Evolutionary conservation across 2,797 vertebrate species (phyloP).

Genomic region (Poliocrania exsul): DNA sequence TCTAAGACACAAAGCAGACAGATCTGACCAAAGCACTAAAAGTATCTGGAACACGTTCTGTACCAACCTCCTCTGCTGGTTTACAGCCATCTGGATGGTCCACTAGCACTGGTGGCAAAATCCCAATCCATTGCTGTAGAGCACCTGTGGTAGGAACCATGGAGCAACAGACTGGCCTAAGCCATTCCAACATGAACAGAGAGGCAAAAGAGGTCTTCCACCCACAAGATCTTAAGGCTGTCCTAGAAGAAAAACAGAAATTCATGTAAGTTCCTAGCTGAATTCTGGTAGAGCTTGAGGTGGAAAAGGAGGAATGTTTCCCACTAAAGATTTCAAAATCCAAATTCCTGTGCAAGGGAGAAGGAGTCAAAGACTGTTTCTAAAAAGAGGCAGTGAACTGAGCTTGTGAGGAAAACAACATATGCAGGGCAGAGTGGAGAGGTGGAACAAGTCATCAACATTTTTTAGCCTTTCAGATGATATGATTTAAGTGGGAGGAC

Average conservation of each 20-base stretch:
- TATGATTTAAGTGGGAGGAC: constrained; percentile 60
- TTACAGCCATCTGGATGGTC: constrained; percentile 55
- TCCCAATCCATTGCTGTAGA: not conserved
- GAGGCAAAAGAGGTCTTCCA: not conserved
- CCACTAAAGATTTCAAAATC: not conserved
- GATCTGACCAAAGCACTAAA: not conserved
- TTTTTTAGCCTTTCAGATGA: constrained; percentile 54
- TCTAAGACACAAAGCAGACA: not conserved
- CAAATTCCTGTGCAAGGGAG: not conserved
- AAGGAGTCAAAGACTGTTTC: constrained; percentile 30
- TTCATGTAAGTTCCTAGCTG: not conserved
- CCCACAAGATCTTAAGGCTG: not conserved
- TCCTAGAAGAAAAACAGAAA: constrained; percentile 48
- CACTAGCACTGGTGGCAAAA: not conserved
- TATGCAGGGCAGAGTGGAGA: constrained; percentile 47
- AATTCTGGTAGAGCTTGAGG: not conserved
- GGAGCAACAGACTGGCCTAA: not conserved
- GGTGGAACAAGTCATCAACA: constrained; percentile 59
- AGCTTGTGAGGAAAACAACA: constrained; percentile 56
- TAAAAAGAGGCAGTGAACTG: constrained; percentile 42
- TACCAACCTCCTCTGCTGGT: constrained; percentile 56
- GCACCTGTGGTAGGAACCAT: not conserved
- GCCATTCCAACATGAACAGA: not conserved
- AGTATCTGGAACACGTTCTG: not conserved
- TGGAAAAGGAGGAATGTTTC: not conserved